A percentile compares a stretch with the other conserved stretches of the same genome.
Evolutionary conservation across 2,113 vertebrate species (phyloP).

Genomic region (Sebastes fasciatus): DNA sequence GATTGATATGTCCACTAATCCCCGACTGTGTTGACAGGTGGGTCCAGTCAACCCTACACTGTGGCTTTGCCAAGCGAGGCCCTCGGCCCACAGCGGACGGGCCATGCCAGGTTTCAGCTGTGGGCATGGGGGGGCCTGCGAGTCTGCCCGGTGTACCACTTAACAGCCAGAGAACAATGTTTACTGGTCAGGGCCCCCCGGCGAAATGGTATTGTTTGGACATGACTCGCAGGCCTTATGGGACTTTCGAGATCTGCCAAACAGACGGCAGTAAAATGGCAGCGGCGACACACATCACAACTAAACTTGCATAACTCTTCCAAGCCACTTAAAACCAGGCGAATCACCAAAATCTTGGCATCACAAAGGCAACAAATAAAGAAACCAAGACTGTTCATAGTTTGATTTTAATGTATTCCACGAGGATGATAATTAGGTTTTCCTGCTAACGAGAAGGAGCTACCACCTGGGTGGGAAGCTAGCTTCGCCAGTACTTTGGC

Average conservation of each 20-base stretch:
- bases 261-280: constrained; percentile 15
- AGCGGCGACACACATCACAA: not conserved
- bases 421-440: constrained; percentile 17
- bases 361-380: not conserved
- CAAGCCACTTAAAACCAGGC: not conserved
- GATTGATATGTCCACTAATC: constrained; percentile 68
- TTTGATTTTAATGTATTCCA: not conserved
- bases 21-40: constrained; percentile 65
- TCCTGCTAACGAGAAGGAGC: constrained; percentile 10
- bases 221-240: constrained; percentile 3
- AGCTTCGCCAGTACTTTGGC: constrained; percentile 14
- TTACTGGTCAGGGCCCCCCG: constrained; percentile 26
- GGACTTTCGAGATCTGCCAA: constrained; percentile 44
- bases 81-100: constrained; percentile 18
- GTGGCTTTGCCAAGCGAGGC: constrained; percentile 48
- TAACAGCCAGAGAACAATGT: constrained; percentile 43
- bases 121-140: constrained; percentile 6
- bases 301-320: not conserved
- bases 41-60: constrained; percentile 58
- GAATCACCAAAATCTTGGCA: not conserved
- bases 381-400: not conserved
- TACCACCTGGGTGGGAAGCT: constrained; percentile 16
- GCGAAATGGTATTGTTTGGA: constrained; percentile 51
- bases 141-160: not conserved
- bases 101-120: constrained; percentile 41